Base-by-base conservation (phyloP, 2,888 invertebrate genomes). In the Hofmannophila pseudospretella region DNA sequence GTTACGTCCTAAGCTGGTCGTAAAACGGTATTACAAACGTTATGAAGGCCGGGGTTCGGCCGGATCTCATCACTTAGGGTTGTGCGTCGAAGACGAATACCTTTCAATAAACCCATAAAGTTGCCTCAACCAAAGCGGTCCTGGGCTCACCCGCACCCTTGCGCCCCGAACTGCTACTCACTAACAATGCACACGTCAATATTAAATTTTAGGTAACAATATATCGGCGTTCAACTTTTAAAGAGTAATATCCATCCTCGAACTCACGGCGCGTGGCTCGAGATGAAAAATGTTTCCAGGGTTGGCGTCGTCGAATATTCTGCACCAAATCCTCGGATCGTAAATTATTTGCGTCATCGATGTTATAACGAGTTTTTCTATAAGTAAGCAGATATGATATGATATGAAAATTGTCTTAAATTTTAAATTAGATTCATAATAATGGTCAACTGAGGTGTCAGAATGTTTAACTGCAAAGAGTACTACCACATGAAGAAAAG, bases 21-120 rank as follows among this genome's bases (percentile, higher is more conserved):
- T 82, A 82, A 84, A 84, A 78, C 68, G 63, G 76, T 76, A 81
- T 82, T 81, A 81, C 78, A 79, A 75, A 74, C 79, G 76, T 79
- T 80, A 77, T 65, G 75, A 67, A 75, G 74, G 73, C 72, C 66
- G 64, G 75, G 78, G 69, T 72, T 67, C 71, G 75, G 71, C 66
- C 70, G 76, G 76, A 78, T 76, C 79, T 75, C 80, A 80, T 81
- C 76, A 79, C 73, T 79, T 75, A 77, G 71, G 76, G 74, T 63
- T 70, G 72, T 69, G 60, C 68, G 67, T 60, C 59, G 64, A 69
- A 70, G 67, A 65, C 61, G 64, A 68, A 73, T 73, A 76, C 70
- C 70, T 77, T 74, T 71, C 73, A 79, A 79, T 79, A 78, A 77
- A 62, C 70, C 67, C 65, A 72, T 73, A 75, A 79, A 77, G 74